These are phyloP conservation scores for Coenonympha arcania DNA, from an alignment of 2,888 invertebrate genomes.

Conservation along the genomic window DNA sequence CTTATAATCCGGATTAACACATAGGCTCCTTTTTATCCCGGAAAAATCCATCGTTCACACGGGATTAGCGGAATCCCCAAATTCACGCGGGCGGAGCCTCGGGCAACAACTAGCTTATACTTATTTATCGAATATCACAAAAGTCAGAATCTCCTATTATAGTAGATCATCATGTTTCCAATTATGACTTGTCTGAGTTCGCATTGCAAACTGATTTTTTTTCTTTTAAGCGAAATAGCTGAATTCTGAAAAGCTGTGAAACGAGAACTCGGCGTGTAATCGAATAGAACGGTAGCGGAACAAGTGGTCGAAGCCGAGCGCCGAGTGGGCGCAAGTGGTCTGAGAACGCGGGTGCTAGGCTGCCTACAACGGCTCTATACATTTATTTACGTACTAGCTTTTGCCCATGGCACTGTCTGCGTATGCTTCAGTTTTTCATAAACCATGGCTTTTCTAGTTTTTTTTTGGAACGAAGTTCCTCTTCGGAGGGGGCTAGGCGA, in stretches of 20 bases:
- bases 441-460: too few relatives aligned
- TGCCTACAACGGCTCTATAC: not conserved
- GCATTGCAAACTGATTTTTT: slow-evolving; percentile 7
- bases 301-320: slow-evolving; percentile 16
- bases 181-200: not conserved
- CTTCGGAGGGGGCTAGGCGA: too few relatives aligned
- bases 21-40: too few relatives aligned
- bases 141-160: too few relatives aligned
- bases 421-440: too few relatives aligned
- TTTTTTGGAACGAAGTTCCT: too few relatives aligned
- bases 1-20: too few relatives aligned
- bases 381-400: not conserved
- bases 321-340: slow-evolving; percentile 5
- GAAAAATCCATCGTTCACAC: too few relatives aligned
- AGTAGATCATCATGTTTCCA: not conserved
- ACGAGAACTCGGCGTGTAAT: slow-evolving; percentile 17
- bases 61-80: too few relatives aligned
- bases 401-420: not conserved
- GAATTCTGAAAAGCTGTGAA: slow-evolving; percentile 5
- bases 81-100: too few relatives aligned
- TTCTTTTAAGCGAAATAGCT: slow-evolving; percentile 8
- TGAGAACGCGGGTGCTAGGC: not conserved
- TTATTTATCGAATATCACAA: too few relatives aligned
- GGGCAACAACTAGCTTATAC: too few relatives aligned
- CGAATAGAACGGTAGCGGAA: slow-evolving; percentile 18